Base-by-base conservation (phyloP, 1,140 invertebrate species). In the Dendroctonus valens region DNA sequence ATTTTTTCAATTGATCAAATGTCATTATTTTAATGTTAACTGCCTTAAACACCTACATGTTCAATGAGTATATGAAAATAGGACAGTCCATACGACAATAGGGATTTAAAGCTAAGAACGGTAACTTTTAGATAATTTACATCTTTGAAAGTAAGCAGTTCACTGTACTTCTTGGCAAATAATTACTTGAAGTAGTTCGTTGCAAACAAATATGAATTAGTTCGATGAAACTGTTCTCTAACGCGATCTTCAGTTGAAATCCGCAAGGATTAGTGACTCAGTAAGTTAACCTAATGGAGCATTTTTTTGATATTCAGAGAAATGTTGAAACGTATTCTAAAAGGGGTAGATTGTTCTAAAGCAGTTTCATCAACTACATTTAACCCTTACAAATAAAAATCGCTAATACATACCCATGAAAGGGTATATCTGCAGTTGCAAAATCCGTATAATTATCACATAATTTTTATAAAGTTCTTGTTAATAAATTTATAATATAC, bases 21-120 rank as follows among this genome's bases (percentile, higher is more conserved):
- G 26, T 26, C 26, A 26, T 26, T 26, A 26, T 26, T 26, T 26
- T 26, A 48, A 48, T n/a, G 11, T n/a, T 5, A 11, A n/a, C 5
- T 6, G 12, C 5, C 3, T 26, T 26, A 26, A 26, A 26, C 26
- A 26, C 26, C 26, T 3, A 26, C 26, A 3, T 2, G 26, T 26
- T 1, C 26, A 53, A 53, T 14, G 12, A 14, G 39, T 55, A 39
- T n/a, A 49, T 59, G 26, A 51, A 52, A 61, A 51, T 37, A 51
- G 38, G 15, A 46, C 51, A 63, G 41, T 55, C 61, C 15, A 52
- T n/a, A 54, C n/a, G 52, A 57, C 51, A 65, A 57, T 50, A 55
- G 41, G 53, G 54, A 63, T 65, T 61, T 65, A 65, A 65, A 65
- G 62, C 62, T 65, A 65, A 65, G 38, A 65, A 65, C 42, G 15